Base-by-base conservation (phyloP, 2,888 invertebrate genomes). In the Philereme vetulata region DNA sequence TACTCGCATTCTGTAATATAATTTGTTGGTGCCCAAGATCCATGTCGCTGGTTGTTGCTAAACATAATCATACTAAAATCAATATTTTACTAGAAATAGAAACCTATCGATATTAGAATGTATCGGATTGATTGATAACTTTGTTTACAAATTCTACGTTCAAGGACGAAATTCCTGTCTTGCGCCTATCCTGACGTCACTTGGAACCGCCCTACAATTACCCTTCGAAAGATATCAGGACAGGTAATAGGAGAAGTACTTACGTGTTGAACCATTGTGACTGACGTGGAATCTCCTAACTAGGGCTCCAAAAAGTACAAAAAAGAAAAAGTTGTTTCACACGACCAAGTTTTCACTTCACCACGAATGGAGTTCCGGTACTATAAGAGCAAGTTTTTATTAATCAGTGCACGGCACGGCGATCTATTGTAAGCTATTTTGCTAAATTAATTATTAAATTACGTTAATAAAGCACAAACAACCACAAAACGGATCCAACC, bases 261-360 rank as follows among this genome's bases (percentile, higher is more conserved):
- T 67, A 69, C 69, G 57, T 67, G 67, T 54, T 61, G 59, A 8
- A 62, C 56, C 69, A 69, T 69, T 44, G 43, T 65, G 2, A 42
- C 35, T 38, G 44, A 47, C 51, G 54, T 44, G 56, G 49, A 56
- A 48, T 40, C 46, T 47, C 56, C 42, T 51, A 42, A 47, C 51
- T 52, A 43, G 38, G 48, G 43, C 56, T 63, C 51, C 56, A 50
- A 34, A 36, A 60, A 60, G 54, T 46, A 52, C 54, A 49, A 46
- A 48, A 52, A 44, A 32, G 46, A 34, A 52, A 51, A 66, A 64
- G 62, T 55, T 32, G 62, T 67, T 63, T 57, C 21, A 40, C 46
- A 44, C 21, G 11, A 10, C 9, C 1, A 8, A 44, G 4, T 48
- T 51, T 51, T 32, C 8, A 57, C 57, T 21, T 11, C 11, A 11